Conservation (phyloP, 2,888 invertebrate species). For the Colletes collaris region DNA sequence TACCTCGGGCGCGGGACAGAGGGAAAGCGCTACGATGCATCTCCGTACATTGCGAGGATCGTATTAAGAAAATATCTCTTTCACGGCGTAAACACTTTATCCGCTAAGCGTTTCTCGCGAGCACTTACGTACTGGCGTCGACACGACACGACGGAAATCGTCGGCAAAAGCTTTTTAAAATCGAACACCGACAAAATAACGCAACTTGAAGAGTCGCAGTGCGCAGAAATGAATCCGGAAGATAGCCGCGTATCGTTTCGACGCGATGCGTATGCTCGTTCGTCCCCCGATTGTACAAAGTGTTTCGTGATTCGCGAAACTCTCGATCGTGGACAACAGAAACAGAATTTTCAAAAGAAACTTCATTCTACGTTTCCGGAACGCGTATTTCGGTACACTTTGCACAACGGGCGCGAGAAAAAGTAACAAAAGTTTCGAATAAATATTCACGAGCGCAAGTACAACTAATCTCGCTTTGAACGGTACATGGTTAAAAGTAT, state of each 20-base stretch:
- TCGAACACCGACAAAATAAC: too few species aligned
- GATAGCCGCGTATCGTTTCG: conserved; percentile 24
- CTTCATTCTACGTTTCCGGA: too few species aligned
- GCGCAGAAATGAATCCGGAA: not conserved
- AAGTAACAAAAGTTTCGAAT: conserved; percentile 6
- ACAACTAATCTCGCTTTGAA: conserved; percentile 48
- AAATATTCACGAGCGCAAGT: conserved; percentile 45
- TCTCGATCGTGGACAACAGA: too few species aligned
- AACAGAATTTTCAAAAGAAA: too few species aligned
- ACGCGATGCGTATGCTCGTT: not conserved
- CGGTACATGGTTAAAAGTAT: conserved; percentile 63
- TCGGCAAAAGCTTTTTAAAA: too few species aligned
- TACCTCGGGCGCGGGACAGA: conserved; percentile 54
- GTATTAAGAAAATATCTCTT: conserved; percentile 53
- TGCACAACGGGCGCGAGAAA: not conserved
- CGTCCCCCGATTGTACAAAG: not conserved
- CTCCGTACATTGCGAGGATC: conserved; percentile 36
- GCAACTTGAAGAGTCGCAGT: too few species aligned
- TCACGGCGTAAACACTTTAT: conserved; percentile 13
- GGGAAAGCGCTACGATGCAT: conserved; percentile 24
- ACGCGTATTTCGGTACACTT: too few species aligned
- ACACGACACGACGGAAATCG: conserved; percentile 33
- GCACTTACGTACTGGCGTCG: conserved; percentile 20
- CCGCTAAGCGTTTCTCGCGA: conserved; percentile 8
- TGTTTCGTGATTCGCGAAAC: too few species aligned